phyloP scores from a whole-genome alignment of 2,113 vertebrate species.

The Dolichotis patagonum region DNA sequence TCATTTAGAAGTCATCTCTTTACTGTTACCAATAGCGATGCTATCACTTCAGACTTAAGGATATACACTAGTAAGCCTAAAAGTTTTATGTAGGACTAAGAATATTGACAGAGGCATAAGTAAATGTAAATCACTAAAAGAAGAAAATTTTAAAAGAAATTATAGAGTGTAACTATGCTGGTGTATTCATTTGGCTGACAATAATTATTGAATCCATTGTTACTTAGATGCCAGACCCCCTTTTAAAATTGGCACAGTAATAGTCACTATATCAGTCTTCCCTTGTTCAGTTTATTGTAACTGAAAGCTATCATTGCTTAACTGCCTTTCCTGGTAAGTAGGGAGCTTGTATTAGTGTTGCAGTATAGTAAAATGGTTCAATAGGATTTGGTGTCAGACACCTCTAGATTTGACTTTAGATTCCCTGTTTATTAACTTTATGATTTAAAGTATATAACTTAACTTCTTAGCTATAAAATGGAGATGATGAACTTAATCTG shows the following conservation, averaged over 20 bases:
- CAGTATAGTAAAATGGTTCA: background rate
- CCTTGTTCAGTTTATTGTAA: background rate
- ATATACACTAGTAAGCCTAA: background rate
- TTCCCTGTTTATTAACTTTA: slow-evolving; percentile 34
- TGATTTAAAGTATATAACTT: slow-evolving; percentile 35
- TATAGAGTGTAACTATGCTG: background rate
- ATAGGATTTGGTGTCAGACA: background rate
- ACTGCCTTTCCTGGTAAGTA: background rate
- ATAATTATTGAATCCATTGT: background rate
- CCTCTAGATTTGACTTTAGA: background rate
- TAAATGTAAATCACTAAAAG: slow-evolving; percentile 26
- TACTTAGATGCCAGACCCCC: background rate
- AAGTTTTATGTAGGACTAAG: slow-evolving; percentile 30
- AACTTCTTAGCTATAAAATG: slow-evolving; percentile 51
- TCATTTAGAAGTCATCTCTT: slow-evolving; percentile 24
- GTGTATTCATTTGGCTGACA: background rate
- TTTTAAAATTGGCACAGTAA: background rate
- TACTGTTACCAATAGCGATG: background rate
- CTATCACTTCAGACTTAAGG: background rate
- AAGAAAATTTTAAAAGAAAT: slow-evolving; percentile 39
- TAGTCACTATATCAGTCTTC: background rate
- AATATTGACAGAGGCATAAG: background rate
- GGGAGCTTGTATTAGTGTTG: background rate
- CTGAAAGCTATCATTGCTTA: background rate
- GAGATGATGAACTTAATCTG: background rate